Base-by-base conservation (phyloP, 2,888 invertebrate species). In the Andrena flavipes region DNA sequence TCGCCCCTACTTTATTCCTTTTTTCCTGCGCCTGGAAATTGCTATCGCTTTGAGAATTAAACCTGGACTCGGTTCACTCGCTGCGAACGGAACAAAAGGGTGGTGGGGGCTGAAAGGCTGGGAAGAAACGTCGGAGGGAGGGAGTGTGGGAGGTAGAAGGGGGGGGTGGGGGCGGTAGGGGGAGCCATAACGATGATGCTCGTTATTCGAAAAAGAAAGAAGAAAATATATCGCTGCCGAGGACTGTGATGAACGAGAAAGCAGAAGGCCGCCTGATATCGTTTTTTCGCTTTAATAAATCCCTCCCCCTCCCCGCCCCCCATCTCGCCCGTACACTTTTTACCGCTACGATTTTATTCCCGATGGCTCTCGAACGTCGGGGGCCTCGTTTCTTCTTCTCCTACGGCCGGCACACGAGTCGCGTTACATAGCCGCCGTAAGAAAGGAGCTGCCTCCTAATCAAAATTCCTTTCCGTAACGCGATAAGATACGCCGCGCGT, bases 1-100 rank as follows among this genome's bases (percentile, higher is more conserved):
- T 29, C 54, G 10, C 30, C 16, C 20, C 48, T 60, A 51, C 54
- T 73, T 74, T 70, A 67, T 82, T 82, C 82, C 67, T 82, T 84
- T 84, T 84, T 84, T 74, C 79, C 75, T 83, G 75, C 78, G 72
- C 87, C 76, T 82, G 85, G 81, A 87, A 87, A 89, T 89, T 87
- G 84, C 85, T 84, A 83, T 88, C 88, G 85, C 87, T 88, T 88
- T 88, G 88, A 88, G 87, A 88, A 88, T 88, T 88, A 88, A 88
- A 87, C 85, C 82, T 86, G 84, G 84, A 82, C 76, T 88, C 83
- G 83, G 81, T 86, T 84, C 83, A 82, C 81, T 84, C 87, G 80
- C 80, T 76, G 48, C 82, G 82, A 82, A 81, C 80, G 83, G 56
- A 84, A 82, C 78, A 85, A 86, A 84, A 74, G 48, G 78, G 51